Conservation (phyloP, 2,888 invertebrate species). For the Monochamus alternatus region DNA sequence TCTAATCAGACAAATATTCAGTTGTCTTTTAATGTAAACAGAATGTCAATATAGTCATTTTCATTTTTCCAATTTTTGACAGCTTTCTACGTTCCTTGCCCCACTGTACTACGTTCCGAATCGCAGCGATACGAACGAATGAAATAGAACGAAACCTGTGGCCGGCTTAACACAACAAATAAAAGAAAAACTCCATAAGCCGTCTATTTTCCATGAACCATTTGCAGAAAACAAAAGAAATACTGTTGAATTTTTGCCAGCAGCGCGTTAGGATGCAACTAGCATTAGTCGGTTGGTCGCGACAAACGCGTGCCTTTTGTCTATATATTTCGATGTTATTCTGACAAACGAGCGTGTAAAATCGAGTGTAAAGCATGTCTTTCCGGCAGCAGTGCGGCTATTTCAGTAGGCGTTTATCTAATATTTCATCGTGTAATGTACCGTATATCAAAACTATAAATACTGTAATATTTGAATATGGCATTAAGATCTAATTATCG, state of each 20-base stretch:
- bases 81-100: too few relatives aligned
- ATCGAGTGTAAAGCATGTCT: slow-evolving; percentile 37
- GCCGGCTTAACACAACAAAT: too few relatives aligned
- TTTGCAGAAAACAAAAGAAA: slow-evolving; percentile 3
- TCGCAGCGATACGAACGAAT: too few relatives aligned
- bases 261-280: slow-evolving; percentile 17
- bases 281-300: neutral
- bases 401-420: slow-evolving; percentile 46
- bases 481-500: slow-evolving; percentile 31
- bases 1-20: too few relatives aligned
- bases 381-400: slow-evolving; percentile 41
- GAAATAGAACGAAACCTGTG: too few relatives aligned
- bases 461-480: slow-evolving; percentile 37
- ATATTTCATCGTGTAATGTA: slow-evolving; percentile 40
- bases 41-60: too few relatives aligned
- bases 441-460: slow-evolving; percentile 33
- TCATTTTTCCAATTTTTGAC: too few relatives aligned
- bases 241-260: slow-evolving; percentile 26
- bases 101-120: too few relatives aligned
- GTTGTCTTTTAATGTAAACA: too few relatives aligned
- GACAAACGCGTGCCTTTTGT: slow-evolving; percentile 4
- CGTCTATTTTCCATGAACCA: neutral
- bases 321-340: neutral
- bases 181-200: neutral
- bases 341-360: slow-evolving; percentile 39